phyloP scores from a whole-genome alignment of 2,888 invertebrate species.

The Hemistola chrysoprasaria region DNA sequence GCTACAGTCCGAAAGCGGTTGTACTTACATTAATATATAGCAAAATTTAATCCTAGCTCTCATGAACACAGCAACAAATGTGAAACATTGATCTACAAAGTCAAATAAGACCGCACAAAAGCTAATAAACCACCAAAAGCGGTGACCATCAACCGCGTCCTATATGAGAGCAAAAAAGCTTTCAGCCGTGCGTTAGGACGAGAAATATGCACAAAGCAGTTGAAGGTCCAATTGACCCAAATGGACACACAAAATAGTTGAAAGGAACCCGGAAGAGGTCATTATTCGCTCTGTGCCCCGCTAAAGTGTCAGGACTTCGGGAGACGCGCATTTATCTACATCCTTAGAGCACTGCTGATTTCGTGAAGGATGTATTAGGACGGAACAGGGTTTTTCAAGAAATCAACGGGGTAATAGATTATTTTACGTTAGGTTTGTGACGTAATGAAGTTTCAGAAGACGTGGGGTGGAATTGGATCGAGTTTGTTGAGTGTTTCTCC shows the following conservation, averaged over 20 bases:
- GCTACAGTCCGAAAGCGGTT: no score
- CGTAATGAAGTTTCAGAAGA: conserved; percentile 43
- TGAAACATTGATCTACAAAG: conserved; percentile 13
- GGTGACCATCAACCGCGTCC: conserved; percentile 29
- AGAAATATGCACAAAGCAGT: conserved; percentile 70
- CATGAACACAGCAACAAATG: conserved; percentile 9
- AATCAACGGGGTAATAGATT: conserved; percentile 66
- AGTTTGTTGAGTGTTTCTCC: conserved; percentile 28
- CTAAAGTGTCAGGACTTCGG: conserved; percentile 71
- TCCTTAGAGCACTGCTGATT: conserved; percentile 75
- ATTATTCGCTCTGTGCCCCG: conserved; percentile 72
- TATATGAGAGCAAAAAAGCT: conserved; percentile 62
- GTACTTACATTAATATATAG: neutral
- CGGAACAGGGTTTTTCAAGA: conserved; percentile 61
- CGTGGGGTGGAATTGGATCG: conserved; percentile 30
- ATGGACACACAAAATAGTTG: conserved; percentile 77
- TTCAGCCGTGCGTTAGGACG: conserved; percentile 57
- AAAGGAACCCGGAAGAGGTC: conserved; percentile 68
- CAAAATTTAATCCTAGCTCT: conserved; percentile 3
- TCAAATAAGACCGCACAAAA: conserved; percentile 17
- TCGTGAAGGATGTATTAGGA: conserved; percentile 50
- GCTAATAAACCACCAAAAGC: conserved; percentile 22
- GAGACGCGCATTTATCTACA: conserved; percentile 75
- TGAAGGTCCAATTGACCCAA: conserved; percentile 76
- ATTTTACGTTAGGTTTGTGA: conserved; percentile 45